Conservation (phyloP, 2,797 vertebrate genomes). For the Eulemur albifrons region DNA sequence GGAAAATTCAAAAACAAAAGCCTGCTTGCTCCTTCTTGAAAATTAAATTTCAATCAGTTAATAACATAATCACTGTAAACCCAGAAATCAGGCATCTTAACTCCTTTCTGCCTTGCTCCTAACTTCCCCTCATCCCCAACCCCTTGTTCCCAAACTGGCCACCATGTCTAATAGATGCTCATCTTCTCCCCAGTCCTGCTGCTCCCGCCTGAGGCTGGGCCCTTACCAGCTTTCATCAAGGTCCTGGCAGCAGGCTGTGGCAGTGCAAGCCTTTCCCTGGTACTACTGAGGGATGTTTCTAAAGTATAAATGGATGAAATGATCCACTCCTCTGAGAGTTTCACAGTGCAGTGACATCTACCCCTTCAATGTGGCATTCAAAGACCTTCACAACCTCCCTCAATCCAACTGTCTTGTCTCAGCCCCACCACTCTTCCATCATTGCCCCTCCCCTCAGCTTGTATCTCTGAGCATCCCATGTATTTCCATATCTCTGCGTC, state of each 20-base stretch:
- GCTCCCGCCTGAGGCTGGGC: neutral
- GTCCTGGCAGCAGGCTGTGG: neutral
- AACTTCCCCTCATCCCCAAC: neutral
- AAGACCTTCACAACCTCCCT: neutral
- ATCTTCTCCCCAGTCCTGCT: neutral
- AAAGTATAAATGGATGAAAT: neutral
- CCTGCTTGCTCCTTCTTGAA: neutral
- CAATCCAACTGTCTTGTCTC: neutral
- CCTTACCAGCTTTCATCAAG: neutral
- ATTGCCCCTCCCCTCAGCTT: neutral
- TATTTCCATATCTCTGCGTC: neutral
- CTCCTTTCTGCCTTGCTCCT: neutral
- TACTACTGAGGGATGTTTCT: neutral
- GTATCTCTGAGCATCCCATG: neutral
- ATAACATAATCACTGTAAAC: neutral
- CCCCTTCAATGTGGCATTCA: neutral
- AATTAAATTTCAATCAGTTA: neutral
- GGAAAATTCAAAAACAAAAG: neutral
- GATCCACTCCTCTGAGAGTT: neutral
- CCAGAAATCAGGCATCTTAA: neutral
- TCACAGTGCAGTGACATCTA: neutral
- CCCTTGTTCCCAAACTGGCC: neutral
- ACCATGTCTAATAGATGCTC: neutral
- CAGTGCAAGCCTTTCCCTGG: neutral
- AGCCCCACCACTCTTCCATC: neutral